Conservation (phyloP, 1,140 invertebrate genomes). For the Hylaeus anthracinus region DNA sequence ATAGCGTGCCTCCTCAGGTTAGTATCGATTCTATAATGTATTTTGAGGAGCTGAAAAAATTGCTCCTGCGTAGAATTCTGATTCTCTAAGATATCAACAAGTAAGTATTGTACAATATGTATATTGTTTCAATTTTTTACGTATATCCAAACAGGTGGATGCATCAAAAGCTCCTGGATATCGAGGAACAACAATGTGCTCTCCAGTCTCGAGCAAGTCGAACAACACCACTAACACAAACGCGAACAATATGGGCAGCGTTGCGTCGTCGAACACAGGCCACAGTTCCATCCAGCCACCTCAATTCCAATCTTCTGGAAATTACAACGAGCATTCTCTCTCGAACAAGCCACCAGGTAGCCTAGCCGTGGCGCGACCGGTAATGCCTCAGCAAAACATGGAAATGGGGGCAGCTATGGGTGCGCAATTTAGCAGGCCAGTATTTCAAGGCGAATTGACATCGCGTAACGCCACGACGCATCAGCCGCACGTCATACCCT, state of each 20-base stretch:
- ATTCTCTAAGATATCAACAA: no score
- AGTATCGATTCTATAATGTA: conserved; percentile 12
- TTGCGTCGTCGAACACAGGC: conserved; percentile 67
- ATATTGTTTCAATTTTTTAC: background rate
- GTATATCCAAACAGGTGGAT: conserved; percentile 82
- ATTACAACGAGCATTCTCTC: conserved; percentile 68
- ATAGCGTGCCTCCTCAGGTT: conserved; percentile 82
- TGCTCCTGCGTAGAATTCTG: no score
- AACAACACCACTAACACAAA: conserved; percentile 78
- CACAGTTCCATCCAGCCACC: conserved; percentile 72
- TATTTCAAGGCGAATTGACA: conserved; percentile 71
- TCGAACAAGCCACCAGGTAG: conserved; percentile 73
- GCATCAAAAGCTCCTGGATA: conserved; percentile 92
- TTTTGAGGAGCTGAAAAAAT: no score
- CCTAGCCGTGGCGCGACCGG: conserved; percentile 73
- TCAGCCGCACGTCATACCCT: conserved; percentile 68
- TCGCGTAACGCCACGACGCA: conserved; percentile 60
- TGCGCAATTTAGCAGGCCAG: conserved; percentile 69
- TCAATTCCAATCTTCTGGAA: conserved; percentile 71
- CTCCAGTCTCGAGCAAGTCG: conserved; percentile 86
- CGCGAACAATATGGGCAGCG: conserved; percentile 50
- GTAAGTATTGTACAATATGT: no score
- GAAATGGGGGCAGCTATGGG: conserved; percentile 68
- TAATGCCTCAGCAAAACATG: conserved; percentile 72
- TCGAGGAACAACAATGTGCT: conserved; percentile 86